Conservation (phyloP, 2,888 invertebrate genomes). For the Cartodere bifasciata region DNA sequence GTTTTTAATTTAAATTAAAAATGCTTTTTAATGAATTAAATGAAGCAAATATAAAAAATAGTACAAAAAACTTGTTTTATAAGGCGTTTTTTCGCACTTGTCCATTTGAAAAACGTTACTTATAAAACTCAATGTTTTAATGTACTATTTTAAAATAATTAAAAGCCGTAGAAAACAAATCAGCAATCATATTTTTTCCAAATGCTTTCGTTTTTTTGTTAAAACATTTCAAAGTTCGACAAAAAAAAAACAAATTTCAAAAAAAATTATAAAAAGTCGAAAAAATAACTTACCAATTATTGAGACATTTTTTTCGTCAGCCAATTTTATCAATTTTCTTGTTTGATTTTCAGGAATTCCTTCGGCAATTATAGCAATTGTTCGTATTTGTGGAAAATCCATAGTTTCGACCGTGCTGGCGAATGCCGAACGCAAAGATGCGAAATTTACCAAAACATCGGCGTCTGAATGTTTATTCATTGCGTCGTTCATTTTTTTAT, state of each 20-base stretch:
- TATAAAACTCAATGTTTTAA: no score
- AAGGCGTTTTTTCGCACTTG: no score
- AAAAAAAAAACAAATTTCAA: conserved; percentile 4
- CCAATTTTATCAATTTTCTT: conserved; percentile 75
- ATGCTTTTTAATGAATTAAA: no score
- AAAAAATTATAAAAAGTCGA: background rate
- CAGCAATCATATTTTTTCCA: no score
- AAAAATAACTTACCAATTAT: conserved; percentile 25
- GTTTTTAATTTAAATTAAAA: no score
- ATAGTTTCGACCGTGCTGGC: conserved; percentile 93
- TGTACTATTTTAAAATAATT: no score
- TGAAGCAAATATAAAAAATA: no score
- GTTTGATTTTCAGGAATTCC: conserved; percentile 99
- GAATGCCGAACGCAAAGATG: conserved; percentile 92
- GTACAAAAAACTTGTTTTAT: no score
- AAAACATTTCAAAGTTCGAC: no score
- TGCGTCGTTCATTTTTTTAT: conserved; percentile 94
- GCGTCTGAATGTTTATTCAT: conserved; percentile 92
- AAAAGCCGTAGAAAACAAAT: no score
- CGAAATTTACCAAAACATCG: conserved; percentile 93
- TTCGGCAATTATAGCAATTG: conserved; percentile 97
- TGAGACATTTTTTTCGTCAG: conserved; percentile 55
- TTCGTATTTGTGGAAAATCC: conserved; percentile 85
- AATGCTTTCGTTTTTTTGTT: conserved; percentile 58
- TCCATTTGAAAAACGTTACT: no score